Evolutionary conservation across 2,113 vertebrate species (phyloP).

Genomic region (Corvus hawaiiensis): DNA sequence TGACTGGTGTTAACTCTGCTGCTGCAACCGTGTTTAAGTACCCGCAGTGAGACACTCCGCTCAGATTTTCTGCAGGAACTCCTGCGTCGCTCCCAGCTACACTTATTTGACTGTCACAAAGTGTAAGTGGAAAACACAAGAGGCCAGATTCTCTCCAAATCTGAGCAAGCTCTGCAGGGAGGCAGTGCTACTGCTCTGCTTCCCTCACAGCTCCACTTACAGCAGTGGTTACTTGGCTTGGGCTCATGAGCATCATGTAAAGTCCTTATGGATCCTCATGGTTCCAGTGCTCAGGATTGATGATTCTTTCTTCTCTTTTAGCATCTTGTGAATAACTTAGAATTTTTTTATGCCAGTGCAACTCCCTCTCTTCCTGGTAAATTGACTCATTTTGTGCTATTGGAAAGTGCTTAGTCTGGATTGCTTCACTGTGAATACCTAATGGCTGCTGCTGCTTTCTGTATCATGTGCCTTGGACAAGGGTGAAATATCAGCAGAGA

Average conservation of each 20-base stretch:
- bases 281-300: constrained; percentile 28
- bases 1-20: neutral
- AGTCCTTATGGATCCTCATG: constrained; percentile 6
- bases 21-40: neutral
- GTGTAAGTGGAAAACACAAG: neutral
- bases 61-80: neutral
- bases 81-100: neutral
- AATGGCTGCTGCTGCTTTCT: constrained; percentile 26
- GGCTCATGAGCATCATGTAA: neutral
- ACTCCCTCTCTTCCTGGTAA: constrained; percentile 56
- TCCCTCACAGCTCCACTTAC: neutral
- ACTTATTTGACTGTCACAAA: neutral
- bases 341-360: constrained; percentile 35
- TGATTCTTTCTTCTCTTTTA: constrained; percentile 38
- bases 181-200: neutral
- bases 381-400: constrained; percentile 35
- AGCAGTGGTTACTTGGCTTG: neutral
- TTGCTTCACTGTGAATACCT: neutral
- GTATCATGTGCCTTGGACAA: neutral
- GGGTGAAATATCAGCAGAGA: neutral
- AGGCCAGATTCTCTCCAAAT: neutral
- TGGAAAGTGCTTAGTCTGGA: constrained; percentile 53
- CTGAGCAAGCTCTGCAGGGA: neutral
- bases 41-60: neutral
- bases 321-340: constrained; percentile 54